Evolutionary conservation across 1,140 invertebrate species (phyloP).

Genomic region (Panonychus citri): DNA sequence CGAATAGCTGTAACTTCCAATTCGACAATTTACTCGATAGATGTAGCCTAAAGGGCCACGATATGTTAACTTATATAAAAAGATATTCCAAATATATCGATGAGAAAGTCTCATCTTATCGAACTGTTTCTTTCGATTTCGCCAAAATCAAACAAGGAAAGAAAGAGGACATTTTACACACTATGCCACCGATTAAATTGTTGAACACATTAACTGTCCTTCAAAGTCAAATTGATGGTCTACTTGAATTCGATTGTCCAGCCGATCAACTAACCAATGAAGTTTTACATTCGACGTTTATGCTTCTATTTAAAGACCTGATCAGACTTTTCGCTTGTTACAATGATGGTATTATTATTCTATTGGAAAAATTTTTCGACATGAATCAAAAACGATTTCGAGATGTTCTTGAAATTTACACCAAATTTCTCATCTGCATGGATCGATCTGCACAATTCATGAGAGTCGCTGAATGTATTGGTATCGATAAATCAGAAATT

Average conservation of each 20-base stretch:
- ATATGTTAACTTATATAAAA: conserved; percentile 97
- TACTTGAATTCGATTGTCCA: conserved; percentile 92
- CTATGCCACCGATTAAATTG: conserved; percentile 90
- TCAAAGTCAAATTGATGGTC: conserved; percentile 76
- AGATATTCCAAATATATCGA: conserved; percentile 96
- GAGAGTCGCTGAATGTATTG: conserved; percentile 90
- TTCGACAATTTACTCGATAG: conserved; percentile 91
- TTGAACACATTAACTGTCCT: conserved; percentile 87
- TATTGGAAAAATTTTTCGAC: conserved; percentile 84
- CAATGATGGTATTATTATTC: conserved; percentile 98
- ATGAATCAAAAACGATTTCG: conserved; percentile 96
- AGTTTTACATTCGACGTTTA: conserved; percentile 94
- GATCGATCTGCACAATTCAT: conserved; percentile 94
- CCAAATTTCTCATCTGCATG: conserved; percentile 96
- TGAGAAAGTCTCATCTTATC: conserved; percentile 92
- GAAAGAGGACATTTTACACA: conserved; percentile 83
- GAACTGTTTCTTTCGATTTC: conserved; percentile 96
- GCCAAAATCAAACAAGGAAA: conserved; percentile 98
- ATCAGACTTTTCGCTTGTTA: conserved; percentile 97
- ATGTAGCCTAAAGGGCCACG: conserved; percentile 70
- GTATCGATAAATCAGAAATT: conserved; percentile 96
- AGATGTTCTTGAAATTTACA: conserved; percentile 93
- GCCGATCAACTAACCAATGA: conserved; percentile 90
- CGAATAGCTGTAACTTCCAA: conserved; percentile 96
- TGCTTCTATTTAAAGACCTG: conserved; percentile 91